These are phyloP conservation scores for Cotesia vestalis DNA, from an alignment of 1,140 invertebrate genomes.

Conservation along the genomic window DNA sequence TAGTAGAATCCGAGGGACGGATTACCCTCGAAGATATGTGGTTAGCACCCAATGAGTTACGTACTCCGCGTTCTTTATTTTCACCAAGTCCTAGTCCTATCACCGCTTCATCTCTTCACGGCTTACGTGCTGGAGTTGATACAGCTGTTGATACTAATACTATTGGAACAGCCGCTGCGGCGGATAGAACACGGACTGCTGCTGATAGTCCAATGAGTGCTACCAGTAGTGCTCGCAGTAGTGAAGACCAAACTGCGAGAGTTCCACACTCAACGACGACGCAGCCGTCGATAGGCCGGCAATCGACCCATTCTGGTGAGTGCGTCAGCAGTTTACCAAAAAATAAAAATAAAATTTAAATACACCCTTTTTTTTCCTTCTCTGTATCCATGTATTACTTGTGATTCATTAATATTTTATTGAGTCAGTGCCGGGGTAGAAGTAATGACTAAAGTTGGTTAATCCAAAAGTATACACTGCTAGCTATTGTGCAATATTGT, in stretches of 20 bases:
- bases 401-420: no score
- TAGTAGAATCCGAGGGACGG: constrained; percentile 90
- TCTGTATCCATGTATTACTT: no score
- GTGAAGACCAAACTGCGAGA: constrained; percentile 59
- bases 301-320: constrained; percentile 61
- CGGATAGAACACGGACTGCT: constrained; percentile 44
- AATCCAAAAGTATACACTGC: no score
- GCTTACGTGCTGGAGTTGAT: constrained; percentile 55
- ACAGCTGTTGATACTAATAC: constrained; percentile 55
- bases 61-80: constrained; percentile 59
- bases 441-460: not conserved
- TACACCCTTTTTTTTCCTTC: no score
- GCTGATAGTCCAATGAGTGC: constrained; percentile 63
- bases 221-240: constrained; percentile 63
- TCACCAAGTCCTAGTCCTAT: constrained; percentile 66
- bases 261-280: constrained; percentile 51
- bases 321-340: constrained; percentile 1
- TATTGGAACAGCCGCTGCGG: constrained; percentile 28
- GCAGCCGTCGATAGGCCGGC: constrained; percentile 56
- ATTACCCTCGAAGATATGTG: constrained; percentile 91
- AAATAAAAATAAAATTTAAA: no score
- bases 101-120: constrained; percentile 55
- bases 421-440: not conserved
- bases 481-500: no score
- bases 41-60: constrained; percentile 71